Evolutionary conservation across 2,113 vertebrate genomes (phyloP).

Genomic region (Urocitellus parryii): DNA sequence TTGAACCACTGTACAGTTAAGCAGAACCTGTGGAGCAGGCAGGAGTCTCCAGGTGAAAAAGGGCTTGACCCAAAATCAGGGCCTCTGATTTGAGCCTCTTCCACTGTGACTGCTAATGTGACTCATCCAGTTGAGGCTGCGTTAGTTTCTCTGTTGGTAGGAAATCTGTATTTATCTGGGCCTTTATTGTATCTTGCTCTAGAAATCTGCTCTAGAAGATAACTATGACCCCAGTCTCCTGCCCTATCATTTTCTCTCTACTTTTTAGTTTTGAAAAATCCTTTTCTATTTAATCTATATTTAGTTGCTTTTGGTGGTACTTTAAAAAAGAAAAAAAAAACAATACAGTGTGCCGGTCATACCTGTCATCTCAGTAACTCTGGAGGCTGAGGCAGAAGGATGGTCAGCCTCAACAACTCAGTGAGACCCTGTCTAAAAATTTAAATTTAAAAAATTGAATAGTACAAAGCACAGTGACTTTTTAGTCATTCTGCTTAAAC

Average conservation of each 20-base stretch:
- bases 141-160: neutral
- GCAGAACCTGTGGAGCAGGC: neutral
- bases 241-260: neutral
- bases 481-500: neutral
- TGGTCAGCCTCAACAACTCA: neutral
- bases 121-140: neutral
- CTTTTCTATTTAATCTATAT: neutral
- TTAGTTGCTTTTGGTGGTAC: neutral
- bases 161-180: neutral
- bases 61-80: neutral
- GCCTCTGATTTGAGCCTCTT: neutral
- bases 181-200: neutral
- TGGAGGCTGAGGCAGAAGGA: neutral
- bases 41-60: neutral
- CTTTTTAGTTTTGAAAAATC: conserved; percentile 30
- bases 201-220: neutral
- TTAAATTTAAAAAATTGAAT: neutral
- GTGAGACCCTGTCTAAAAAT: neutral
- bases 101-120: neutral
- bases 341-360: too few species aligned
- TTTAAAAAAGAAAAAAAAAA: conserved; percentile 43
- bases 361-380: neutral
- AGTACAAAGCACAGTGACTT: neutral
- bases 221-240: neutral
- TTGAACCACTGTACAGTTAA: neutral